Conservation (phyloP, 2,797 vertebrate species). For the Poecilia picta region DNA sequence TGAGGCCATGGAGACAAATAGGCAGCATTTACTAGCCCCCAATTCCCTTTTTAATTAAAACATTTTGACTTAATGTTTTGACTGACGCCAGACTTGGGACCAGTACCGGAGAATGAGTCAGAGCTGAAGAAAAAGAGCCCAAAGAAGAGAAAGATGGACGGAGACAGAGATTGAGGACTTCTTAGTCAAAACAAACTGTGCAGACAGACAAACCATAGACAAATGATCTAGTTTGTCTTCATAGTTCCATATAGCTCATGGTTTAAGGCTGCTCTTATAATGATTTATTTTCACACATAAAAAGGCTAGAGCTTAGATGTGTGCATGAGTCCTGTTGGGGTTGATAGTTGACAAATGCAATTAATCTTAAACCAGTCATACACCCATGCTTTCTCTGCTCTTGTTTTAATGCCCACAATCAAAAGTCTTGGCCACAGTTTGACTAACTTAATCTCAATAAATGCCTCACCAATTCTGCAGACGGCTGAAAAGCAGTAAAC, state of each 20-base stretch:
- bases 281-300: conserved; percentile 52
- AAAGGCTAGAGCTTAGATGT: conserved; percentile 24
- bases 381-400: conserved; percentile 51
- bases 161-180: conserved; percentile 28
- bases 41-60: conserved; percentile 70
- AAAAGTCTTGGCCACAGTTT: conserved; percentile 34
- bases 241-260: conserved; percentile 44
- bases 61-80: conserved; percentile 57
- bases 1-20: conserved; percentile 48
- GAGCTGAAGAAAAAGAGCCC: conserved; percentile 49
- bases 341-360: conserved; percentile 45
- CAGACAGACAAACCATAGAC: conserved; percentile 37
- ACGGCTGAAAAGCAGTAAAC: conserved; percentile 35
- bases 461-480: conserved; percentile 47
- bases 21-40: conserved; percentile 52
- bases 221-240: conserved; percentile 53
- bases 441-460: conserved; percentile 47
- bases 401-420: conserved; percentile 30
- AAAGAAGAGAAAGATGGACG: conserved; percentile 38
- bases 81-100: conserved; percentile 66
- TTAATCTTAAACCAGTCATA: conserved; percentile 36
- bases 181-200: conserved; percentile 46
- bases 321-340: conserved; percentile 35
- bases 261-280: conserved; percentile 42
- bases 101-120: conserved; percentile 75